Evolutionary conservation across 2,113 vertebrate genomes (phyloP), one percentile per base, ranked within the genome.

Genomic region (Macaca fascicularis): DNA sequence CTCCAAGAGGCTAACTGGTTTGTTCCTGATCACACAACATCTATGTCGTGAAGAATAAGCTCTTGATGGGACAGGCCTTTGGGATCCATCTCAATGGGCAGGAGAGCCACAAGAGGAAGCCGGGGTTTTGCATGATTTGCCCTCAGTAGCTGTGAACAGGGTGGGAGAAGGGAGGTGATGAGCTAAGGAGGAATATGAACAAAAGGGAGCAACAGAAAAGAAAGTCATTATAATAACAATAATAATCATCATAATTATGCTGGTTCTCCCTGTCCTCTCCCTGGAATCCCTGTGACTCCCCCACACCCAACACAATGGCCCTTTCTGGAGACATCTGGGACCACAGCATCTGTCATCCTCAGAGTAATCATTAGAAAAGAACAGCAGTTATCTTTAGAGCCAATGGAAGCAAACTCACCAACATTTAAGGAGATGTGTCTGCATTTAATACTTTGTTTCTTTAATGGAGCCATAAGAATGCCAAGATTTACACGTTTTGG

Each of bases 381-480:
- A 14, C 1, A 48, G 55, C 14, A 38, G 32, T 86, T 69, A 14
- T 48, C 22, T 72, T 38, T 8, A 23, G 67, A 93, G 43, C 48
- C 50, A 61, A 40, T 35, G n/a, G 70, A 64, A 90, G 90, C 48
- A 9, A 52, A 89, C 8, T 11, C 30, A 3, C 45, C 32, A 17
- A 10, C 1, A 6, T 35, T 81, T 55, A 90, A 83, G 89, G 57
- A 92, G 64, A 79, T 1, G 35, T n/a, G 32, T 43, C 23, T 72
- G 59, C 23, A 9, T 40, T 92, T 40, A 50, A 64, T 64, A 59
- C 59, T 75, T 92, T 40, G 30, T 76, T 97, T 86, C 59, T 93
- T 74, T 95, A 79, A 76, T 64, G 64, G 70, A 86, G 69, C 74
- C 7, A 2, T 81, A 64, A 90, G 81, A 70, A 95, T 45, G 90